A percentile compares a stretch with the other conserved stretches of the same genome.
These are phyloP conservation scores for Cyanoramphus novaezelandiae DNA, from an alignment of 2,113 vertebrate species.

Conservation along the genomic window DNA sequence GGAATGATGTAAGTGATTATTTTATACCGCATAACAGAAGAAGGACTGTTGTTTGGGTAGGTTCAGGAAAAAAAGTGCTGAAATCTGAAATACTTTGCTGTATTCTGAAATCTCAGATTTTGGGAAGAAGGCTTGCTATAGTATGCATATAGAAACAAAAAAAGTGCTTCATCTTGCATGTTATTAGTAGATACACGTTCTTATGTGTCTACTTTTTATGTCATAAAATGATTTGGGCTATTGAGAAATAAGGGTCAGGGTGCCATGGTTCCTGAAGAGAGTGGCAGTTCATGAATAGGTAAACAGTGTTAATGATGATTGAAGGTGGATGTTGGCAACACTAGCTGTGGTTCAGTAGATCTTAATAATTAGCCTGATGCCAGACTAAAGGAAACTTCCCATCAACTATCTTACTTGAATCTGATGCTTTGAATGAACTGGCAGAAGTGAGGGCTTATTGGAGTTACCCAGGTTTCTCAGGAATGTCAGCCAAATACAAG, in stretches of 20 bases:
- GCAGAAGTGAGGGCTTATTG: not conserved
- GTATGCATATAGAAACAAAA: not conserved
- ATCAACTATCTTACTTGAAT: not conserved
- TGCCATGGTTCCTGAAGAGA: not conserved
- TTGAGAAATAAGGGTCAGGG: not conserved
- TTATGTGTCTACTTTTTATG: not conserved
- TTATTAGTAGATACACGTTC: not conserved
- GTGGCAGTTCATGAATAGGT: not conserved
- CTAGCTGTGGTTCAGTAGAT: not conserved
- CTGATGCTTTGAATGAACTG: not conserved
- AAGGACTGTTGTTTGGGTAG: not conserved
- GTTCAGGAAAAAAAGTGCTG: not conserved
- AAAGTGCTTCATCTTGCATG: not conserved
- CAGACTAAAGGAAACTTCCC: not conserved
- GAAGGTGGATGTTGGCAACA: not conserved
- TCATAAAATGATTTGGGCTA: not conserved
- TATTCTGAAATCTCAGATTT: not conserved
- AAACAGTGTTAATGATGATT: rapidly evolving
- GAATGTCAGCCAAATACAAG: not conserved
- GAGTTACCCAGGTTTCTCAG: not conserved
- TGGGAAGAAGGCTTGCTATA: not conserved
- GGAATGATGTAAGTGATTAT: conserved; percentile 68
- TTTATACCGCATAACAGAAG: not conserved
- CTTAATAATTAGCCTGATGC: not conserved
- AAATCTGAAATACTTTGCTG: not conserved